Percentiles rank a stretch among this genome's conserved stretches.
Evolutionary conservation across 1,140 invertebrate species (phyloP).

Genomic region (Diprion similis): DNA sequence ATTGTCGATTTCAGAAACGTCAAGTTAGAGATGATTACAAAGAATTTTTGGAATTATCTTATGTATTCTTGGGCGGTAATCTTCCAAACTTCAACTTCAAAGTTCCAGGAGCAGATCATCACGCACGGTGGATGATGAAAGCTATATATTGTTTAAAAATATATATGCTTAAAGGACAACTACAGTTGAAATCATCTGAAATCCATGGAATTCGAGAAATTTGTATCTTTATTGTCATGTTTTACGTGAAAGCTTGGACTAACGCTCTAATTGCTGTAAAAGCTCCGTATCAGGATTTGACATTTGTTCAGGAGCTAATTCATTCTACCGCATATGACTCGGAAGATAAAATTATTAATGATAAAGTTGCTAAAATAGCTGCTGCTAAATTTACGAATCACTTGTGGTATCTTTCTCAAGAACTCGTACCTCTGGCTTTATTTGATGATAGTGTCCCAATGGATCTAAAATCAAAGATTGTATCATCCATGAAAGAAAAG

Average conservation of each 20-base stretch:
- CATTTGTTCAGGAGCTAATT: conserved; percentile 36
- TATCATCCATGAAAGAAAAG: conserved; percentile 23
- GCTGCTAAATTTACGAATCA: conserved; percentile 35
- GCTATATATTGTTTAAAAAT: conserved; percentile 51
- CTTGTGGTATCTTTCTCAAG: conserved; percentile 32
- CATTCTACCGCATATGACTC: too few species aligned
- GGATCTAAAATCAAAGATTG: conserved; percentile 33
- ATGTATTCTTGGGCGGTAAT: conserved; percentile 48
- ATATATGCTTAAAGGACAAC: conserved; percentile 23
- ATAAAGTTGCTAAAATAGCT: conserved; percentile 30
- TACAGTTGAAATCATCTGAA: conserved; percentile 25
- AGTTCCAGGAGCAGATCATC: conserved; percentile 46
- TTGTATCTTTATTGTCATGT: conserved; percentile 32
- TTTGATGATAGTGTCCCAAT: conserved; percentile 32
- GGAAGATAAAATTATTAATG: conserved; percentile 32
- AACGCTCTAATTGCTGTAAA: conserved; percentile 25
- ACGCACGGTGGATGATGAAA: conserved; percentile 44
- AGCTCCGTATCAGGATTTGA: conserved; percentile 32
- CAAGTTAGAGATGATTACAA: conserved; percentile 48
- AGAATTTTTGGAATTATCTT: conserved; percentile 45
- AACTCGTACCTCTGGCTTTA: conserved; percentile 30
- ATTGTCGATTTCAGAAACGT: too few species aligned
- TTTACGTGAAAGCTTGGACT: conserved; percentile 36
- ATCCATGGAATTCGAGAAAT: conserved; percentile 25
- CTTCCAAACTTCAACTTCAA: conserved; percentile 43